phyloP scores from a whole-genome alignment of 1,140 invertebrate genomes.

The Euglossa dilemma region DNA sequence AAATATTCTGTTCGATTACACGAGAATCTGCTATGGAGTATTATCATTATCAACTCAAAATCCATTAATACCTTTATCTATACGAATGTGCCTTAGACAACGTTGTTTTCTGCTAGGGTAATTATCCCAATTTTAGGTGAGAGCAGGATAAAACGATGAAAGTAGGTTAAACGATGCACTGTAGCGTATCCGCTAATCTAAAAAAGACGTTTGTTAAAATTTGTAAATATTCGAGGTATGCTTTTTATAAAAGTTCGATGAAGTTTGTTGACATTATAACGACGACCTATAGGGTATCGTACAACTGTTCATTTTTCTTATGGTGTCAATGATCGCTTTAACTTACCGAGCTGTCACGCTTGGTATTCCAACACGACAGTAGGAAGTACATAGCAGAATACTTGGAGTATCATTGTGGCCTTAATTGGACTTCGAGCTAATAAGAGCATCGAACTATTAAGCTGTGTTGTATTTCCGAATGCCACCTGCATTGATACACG shows the following conservation, averaged over 20 bases:
- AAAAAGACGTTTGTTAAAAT: background rate
- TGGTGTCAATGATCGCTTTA: slow-evolving; percentile 21
- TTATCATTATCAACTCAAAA: no score
- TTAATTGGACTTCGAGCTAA: slow-evolving; percentile 70
- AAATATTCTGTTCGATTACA: background rate
- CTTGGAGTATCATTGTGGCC: slow-evolving; percentile 60
- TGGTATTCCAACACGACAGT: slow-evolving; percentile 62
- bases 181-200: background rate
- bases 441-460: slow-evolving; percentile 48
- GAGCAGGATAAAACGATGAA: background rate
- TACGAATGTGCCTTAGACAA: no score
- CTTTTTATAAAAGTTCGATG: background rate
- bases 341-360: slow-evolving; percentile 17
- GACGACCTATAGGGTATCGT: background rate
- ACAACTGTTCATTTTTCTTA: slow-evolving; percentile 2
- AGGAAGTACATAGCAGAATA: slow-evolving; percentile 62
- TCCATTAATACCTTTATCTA: no score
- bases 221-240: background rate
- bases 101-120: no score
- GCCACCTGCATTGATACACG: slow-evolving; percentile 26
- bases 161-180: background rate
- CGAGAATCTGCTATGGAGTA: no score
- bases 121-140: no score
- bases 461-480: slow-evolving; percentile 32
- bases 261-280: no score